phyloP scores from a whole-genome alignment of 2,888 invertebrate genomes.

The Pimpla rufipes region DNA sequence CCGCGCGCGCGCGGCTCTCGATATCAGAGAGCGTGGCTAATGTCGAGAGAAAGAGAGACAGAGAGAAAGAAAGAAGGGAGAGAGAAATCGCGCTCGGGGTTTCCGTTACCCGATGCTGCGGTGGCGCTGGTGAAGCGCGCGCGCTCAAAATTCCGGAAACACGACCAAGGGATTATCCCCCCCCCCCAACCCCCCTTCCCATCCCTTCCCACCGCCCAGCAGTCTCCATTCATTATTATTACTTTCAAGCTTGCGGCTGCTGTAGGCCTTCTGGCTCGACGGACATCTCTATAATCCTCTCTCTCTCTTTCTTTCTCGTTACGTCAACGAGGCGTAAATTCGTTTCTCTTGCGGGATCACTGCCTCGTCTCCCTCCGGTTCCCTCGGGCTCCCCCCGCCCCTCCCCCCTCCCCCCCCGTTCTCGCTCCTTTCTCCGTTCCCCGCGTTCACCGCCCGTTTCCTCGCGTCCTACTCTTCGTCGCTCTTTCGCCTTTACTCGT shows the following conservation, averaged over 20 bases:
- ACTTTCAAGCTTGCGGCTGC: conserved; percentile 61
- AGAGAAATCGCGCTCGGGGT: conserved; percentile 38
- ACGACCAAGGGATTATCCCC: conserved; percentile 65
- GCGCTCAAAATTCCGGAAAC: conserved; percentile 63
- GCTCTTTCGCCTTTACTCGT: conserved; percentile 56
- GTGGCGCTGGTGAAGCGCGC: conserved; percentile 37
- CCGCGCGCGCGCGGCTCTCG: conserved; percentile 34
- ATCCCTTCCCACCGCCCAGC: not conserved
- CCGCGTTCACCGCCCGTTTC: not conserved
- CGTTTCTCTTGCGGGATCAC: conserved; percentile 64
- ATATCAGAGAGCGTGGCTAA: conserved; percentile 47
- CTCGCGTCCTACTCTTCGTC: conserved; percentile 54
- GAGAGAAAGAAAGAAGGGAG: no score
- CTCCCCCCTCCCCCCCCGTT: conserved; percentile 29
- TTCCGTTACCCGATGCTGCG: conserved; percentile 34
- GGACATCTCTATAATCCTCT: conserved; percentile 34
- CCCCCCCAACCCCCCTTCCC: no score
- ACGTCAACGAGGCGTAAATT: conserved; percentile 67
- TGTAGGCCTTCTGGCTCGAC: conserved; percentile 56
- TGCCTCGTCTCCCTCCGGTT: conserved; percentile 6
- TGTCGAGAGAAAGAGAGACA: conserved; percentile 41
- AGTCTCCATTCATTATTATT: conserved; percentile 68
- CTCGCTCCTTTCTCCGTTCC: conserved; percentile 18
- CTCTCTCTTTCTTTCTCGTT: conserved; percentile 50
- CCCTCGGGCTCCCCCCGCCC: no score